Evolutionary conservation across 2,113 vertebrate genomes (phyloP).

Genomic region (Delphinus delphis): DNA sequence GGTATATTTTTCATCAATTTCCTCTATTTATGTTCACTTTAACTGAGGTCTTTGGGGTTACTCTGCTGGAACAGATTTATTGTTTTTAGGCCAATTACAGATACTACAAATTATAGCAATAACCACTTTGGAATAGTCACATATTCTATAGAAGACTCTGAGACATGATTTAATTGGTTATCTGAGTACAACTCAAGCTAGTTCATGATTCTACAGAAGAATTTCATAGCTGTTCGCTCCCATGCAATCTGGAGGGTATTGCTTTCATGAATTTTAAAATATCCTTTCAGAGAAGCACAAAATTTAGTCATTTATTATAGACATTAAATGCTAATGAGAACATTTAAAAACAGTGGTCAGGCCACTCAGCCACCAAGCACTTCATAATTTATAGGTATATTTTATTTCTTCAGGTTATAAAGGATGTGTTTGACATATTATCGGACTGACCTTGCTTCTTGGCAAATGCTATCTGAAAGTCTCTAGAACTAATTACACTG

Average conservation of each 20-base stretch:
- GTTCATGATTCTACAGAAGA: not conserved
- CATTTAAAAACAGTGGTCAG: conserved; percentile 34
- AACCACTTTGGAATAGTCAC: not conserved
- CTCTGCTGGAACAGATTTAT: conserved; percentile 25
- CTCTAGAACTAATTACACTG: conserved; percentile 72
- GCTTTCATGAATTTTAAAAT: conserved; percentile 33
- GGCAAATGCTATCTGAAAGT: conserved; percentile 74
- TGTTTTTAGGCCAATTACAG: conserved; percentile 25
- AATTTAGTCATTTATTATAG: conserved; percentile 34
- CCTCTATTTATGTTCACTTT: conserved; percentile 8
- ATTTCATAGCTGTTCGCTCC: not conserved
- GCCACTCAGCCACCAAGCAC: not conserved
- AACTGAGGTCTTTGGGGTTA: conserved; percentile 19
- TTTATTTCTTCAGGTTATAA: conserved; percentile 75
- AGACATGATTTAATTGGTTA: not conserved
- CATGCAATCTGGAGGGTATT: not conserved
- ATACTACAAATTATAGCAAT: not conserved
- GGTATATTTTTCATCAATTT: conserved; percentile 18
- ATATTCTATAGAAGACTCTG: not conserved
- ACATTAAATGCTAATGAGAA: conserved; percentile 31
- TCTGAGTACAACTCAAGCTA: not conserved
- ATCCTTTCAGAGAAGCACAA: not conserved
- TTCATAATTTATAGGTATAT: conserved; percentile 50
- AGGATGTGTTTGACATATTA: conserved; percentile 60
- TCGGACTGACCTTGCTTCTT: conserved; percentile 79